Evolutionary conservation across 2,888 invertebrate genomes (phyloP).

Genomic region (Anarsia innoxiella): DNA sequence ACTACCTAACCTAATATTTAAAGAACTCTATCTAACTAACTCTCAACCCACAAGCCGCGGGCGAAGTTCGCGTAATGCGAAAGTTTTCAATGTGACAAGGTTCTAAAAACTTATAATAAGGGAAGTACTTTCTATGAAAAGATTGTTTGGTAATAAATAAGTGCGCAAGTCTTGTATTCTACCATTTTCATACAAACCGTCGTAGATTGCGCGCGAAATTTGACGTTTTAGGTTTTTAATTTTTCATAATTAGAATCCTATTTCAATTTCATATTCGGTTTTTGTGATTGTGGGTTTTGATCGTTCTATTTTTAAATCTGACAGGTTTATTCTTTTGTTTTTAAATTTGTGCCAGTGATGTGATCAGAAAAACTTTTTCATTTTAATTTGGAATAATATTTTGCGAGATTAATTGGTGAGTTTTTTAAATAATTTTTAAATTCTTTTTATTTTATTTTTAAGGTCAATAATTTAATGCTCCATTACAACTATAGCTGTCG

Average conservation of each 20-base stretch:
- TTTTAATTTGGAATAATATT: background rate
- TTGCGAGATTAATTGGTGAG: background rate
- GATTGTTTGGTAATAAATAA: slow-evolving; percentile 32
- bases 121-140: slow-evolving; percentile 35
- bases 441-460: slow-evolving; percentile 1
- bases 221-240: too few species aligned
- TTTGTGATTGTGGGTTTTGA: too few species aligned
- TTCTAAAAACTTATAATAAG: slow-evolving; percentile 45
- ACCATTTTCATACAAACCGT: slow-evolving; percentile 27
- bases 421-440: background rate
- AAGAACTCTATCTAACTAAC: slow-evolving; percentile 35
- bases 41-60: background rate
- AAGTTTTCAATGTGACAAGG: slow-evolving; percentile 37
- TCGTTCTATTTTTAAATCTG: background rate
- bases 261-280: too few species aligned
- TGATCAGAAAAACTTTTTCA: background rate
- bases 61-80: slow-evolving; percentile 31
- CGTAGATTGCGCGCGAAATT: slow-evolving; percentile 15
- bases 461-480: too few species aligned
- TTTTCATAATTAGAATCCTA: slow-evolving; percentile 9
- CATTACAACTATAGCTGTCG: too few species aligned
- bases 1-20: slow-evolving; percentile 1
- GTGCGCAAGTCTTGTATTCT: slow-evolving; percentile 17
- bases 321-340: background rate
- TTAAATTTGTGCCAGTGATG: background rate